Evolutionary conservation across 2,888 invertebrate species (phyloP).

Genomic region (Leptinotarsa haldemani): DNA sequence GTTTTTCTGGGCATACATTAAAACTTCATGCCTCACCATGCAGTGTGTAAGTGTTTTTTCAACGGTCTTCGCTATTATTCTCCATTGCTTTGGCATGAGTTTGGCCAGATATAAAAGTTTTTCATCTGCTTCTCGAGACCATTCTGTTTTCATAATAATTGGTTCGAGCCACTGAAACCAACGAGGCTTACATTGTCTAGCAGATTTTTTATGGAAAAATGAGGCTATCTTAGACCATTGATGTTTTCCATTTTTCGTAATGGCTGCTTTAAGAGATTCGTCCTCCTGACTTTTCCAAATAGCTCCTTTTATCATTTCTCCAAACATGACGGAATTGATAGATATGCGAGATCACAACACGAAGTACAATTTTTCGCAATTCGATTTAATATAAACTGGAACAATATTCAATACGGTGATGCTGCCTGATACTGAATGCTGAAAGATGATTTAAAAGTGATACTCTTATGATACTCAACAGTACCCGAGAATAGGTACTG

Average conservation of each 20-base stretch:
- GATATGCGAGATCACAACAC: too few relatives aligned
- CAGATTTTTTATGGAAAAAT: constrained; percentile 95
- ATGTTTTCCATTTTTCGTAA: constrained; percentile 99
- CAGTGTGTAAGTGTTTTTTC: constrained; percentile 99
- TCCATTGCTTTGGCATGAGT: constrained; percentile 99
- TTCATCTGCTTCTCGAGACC: too few relatives aligned
- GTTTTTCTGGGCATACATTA: constrained; percentile 89
- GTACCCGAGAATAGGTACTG: too few relatives aligned
- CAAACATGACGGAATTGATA: constrained; percentile 81
- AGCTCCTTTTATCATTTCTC: constrained; percentile 99
- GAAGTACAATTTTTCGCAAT: too few relatives aligned
- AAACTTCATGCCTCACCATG: constrained; percentile 95
- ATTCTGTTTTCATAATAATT: too few relatives aligned
- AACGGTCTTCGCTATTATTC: constrained; percentile 99
- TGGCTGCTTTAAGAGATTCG: constrained; percentile 99
- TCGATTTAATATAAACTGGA: too few relatives aligned
- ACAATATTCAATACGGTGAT: too few relatives aligned
- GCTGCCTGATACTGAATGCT: too few relatives aligned
- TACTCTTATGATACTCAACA: too few relatives aligned
- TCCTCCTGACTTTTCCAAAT: constrained; percentile 99
- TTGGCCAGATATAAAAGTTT: too few relatives aligned
- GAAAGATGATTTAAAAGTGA: too few relatives aligned
- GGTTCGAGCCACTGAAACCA: too few relatives aligned
- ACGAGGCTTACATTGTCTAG: constrained; percentile 98
- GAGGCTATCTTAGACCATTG: constrained; percentile 99